These are phyloP conservation scores for Lacanobia wlatinum DNA, from an alignment of 2,888 invertebrate genomes.

Conservation along the genomic window DNA sequence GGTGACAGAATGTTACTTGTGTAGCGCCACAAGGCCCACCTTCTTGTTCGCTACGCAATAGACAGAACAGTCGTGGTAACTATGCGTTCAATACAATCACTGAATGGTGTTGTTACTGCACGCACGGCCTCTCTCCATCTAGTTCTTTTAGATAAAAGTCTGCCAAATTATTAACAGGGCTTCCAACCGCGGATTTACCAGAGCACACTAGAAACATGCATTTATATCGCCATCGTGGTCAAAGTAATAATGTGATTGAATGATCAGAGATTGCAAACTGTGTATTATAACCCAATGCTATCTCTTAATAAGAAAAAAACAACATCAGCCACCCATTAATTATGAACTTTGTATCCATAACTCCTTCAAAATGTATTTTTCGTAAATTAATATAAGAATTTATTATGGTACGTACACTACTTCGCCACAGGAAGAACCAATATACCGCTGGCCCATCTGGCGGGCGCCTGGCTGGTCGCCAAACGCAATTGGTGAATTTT, in stretches of 20 bases:
- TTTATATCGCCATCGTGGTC: too few species aligned
- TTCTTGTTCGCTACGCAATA: too few species aligned
- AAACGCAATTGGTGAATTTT: constrained; percentile 63
- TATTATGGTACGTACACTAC: constrained; percentile 25
- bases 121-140: too few species aligned
- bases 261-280: neutral
- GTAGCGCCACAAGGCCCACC: too few species aligned
- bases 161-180: too few species aligned
- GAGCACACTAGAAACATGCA: too few species aligned
- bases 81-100: too few species aligned
- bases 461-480: constrained; percentile 62
- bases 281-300: neutral
- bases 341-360: neutral
- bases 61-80: too few species aligned
- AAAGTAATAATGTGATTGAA: neutral
- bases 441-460: constrained; percentile 65
- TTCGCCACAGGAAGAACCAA: constrained; percentile 49
- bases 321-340: neutral
- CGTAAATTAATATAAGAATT: constrained; percentile 12
- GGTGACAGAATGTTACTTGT: too few species aligned
- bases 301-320: neutral
- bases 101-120: too few species aligned
- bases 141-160: too few species aligned
- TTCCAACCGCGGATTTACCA: too few species aligned
- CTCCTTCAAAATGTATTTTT: constrained; percentile 24